Conservation (phyloP, 2,113 vertebrate genomes). For the Blennius ocellaris region DNA sequence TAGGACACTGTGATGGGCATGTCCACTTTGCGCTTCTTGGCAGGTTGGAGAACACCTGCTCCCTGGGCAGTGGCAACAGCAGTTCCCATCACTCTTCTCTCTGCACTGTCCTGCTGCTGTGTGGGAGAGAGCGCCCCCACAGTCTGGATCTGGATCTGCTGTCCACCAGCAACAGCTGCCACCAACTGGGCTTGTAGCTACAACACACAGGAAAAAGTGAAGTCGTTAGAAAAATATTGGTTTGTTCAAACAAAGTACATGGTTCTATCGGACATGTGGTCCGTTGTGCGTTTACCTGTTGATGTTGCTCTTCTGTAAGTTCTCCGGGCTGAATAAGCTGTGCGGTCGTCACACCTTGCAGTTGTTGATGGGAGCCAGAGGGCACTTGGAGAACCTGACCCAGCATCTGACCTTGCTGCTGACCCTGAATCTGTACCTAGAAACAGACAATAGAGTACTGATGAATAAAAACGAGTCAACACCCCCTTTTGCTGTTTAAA, state of each 20-base stretch:
- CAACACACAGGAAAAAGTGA: constrained; percentile 1
- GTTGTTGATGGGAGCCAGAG: constrained; percentile 89
- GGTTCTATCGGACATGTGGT: background rate
- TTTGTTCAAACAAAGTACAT: background rate
- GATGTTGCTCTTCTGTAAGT: constrained; percentile 96
- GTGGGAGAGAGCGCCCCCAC: constrained; percentile 93
- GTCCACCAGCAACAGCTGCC: constrained; percentile 88
- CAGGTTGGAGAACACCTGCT: constrained; percentile 95
- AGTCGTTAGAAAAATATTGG: background rate
- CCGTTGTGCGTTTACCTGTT: constrained; percentile 81
- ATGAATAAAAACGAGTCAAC: too few relatives aligned
- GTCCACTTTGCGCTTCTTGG: constrained; percentile 99
- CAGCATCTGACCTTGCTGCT: constrained; percentile 87
- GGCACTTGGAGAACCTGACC: constrained; percentile 90
- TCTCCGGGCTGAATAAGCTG: constrained; percentile 94
- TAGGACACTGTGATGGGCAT: constrained; percentile 99
- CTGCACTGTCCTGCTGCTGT: constrained; percentile 78
- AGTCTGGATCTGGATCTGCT: constrained; percentile 97
- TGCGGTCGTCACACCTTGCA: constrained; percentile 93
- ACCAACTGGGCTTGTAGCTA: constrained; percentile 96
- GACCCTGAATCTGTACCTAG: constrained; percentile 94
- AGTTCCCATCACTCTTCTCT: constrained; percentile 71
- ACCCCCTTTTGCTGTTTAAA: too few relatives aligned
- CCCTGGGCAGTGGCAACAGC: constrained; percentile 82
- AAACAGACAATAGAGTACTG: background rate